phyloP scores from a whole-genome alignment of 2,113 vertebrate species.

The Callopanchax toddi region DNA sequence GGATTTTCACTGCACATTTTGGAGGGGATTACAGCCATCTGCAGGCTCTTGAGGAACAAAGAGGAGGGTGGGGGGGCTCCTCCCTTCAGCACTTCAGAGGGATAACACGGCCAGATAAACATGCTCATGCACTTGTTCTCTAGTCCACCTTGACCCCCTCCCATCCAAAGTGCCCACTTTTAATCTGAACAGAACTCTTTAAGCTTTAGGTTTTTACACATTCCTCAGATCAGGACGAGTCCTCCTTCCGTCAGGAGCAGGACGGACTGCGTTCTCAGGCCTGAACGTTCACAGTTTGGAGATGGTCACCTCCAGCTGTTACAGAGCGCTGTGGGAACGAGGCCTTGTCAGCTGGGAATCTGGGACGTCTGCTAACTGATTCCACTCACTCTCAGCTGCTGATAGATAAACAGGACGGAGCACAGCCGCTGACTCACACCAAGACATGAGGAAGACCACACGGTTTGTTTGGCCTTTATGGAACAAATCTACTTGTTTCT shows the following conservation, averaged over 20 bases:
- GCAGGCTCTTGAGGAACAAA: conserved; percentile 83
- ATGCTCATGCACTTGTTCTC: conserved; percentile 59
- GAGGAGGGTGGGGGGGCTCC: conserved; percentile 62
- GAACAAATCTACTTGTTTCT: not conserved
- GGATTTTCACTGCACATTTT: conserved; percentile 80
- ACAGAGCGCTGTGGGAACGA: conserved; percentile 52
- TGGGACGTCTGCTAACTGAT: conserved; percentile 46
- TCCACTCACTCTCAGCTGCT: conserved; percentile 53
- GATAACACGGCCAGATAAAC: conserved; percentile 74
- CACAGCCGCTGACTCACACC: conserved; percentile 44
- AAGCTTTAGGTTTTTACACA: conserved; percentile 10
- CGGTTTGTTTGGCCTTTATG: conserved; percentile 1
- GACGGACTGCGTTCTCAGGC: not conserved
- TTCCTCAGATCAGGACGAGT: conserved; percentile 7
- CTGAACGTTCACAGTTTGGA: conserved; percentile 32
- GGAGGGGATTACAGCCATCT: conserved; percentile 84
- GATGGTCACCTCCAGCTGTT: conserved; percentile 60
- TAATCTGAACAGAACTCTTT: conserved; percentile 24
- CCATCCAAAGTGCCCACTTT: conserved; percentile 54
- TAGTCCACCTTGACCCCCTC: conserved; percentile 65
- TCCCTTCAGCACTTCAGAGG: conserved; percentile 69
- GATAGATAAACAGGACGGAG: conserved; percentile 43
- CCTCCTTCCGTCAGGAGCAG: not conserved
- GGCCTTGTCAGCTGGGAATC: conserved; percentile 64
- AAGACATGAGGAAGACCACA: conserved; percentile 7